phyloP scores from a whole-genome alignment of 2,113 vertebrate species.

The Astur gentilis region DNA sequence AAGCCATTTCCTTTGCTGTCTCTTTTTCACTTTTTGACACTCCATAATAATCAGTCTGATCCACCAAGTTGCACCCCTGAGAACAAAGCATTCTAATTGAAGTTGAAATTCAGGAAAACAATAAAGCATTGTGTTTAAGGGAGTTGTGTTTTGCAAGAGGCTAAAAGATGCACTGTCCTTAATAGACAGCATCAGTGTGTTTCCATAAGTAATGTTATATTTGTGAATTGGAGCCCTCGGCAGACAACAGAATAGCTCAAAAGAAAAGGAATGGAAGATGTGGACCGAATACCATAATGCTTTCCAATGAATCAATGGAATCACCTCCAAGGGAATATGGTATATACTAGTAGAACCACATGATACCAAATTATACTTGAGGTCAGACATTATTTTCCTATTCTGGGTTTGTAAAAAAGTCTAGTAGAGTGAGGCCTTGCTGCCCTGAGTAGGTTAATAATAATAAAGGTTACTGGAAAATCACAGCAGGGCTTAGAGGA shows the following conservation, averaged over 20 bases:
- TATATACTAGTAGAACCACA: background rate
- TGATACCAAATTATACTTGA: background rate
- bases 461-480: background rate
- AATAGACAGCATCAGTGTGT: background rate
- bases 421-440: background rate
- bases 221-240: fast-evolving
- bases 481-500: background rate
- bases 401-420: background rate
- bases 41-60: background rate
- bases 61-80: background rate
- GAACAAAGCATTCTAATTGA: background rate
- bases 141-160: background rate
- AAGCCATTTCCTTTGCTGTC: background rate
- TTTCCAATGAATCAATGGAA: background rate
- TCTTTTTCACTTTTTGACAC: background rate
- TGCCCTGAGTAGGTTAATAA: background rate
- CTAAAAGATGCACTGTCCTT: background rate
- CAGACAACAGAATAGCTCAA: background rate
- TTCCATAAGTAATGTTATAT: background rate
- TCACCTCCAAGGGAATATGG: background rate
- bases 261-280: background rate
- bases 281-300: background rate
- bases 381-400: background rate
- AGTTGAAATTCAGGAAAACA: background rate
- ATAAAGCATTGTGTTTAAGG: background rate